Percentiles rank a stretch among this genome's conserved stretches.
phyloP scores from a whole-genome alignment of 2,797 vertebrate genomes.

The Anableps anableps region DNA sequence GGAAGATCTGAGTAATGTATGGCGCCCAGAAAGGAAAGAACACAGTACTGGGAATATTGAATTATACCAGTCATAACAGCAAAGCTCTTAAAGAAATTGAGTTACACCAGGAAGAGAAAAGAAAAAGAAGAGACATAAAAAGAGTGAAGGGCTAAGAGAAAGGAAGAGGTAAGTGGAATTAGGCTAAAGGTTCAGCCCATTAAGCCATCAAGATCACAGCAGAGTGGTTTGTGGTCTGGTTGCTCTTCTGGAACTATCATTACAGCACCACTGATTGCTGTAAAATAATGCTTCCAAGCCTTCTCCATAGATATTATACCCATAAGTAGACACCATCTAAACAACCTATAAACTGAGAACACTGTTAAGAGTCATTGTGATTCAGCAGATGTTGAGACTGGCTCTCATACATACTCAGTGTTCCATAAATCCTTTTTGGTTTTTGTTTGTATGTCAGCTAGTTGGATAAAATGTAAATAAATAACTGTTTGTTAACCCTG shows the following conservation, averaged over 20 bases:
- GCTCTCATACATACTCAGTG: neutral
- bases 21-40: neutral
- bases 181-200: neutral
- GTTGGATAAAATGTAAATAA: neutral
- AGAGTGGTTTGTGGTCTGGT: constrained; percentile 2
- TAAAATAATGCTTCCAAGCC: neutral
- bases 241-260: neutral
- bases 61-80: neutral
- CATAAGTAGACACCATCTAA: neutral
- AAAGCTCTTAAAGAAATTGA: neutral
- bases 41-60: neutral
- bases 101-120: neutral
- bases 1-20: too few species aligned
- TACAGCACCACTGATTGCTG: neutral
- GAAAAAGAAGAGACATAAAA: neutral
- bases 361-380: neutral
- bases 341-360: neutral
- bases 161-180: neutral
- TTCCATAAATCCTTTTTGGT: neutral
- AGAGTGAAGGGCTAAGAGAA: neutral
- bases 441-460: neutral
- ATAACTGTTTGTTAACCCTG: neutral
- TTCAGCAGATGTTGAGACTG: neutral
- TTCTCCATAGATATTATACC: neutral
- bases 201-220: neutral